phyloP scores from a whole-genome alignment of 2,888 invertebrate genomes.

The Blomia tropicalis region DNA sequence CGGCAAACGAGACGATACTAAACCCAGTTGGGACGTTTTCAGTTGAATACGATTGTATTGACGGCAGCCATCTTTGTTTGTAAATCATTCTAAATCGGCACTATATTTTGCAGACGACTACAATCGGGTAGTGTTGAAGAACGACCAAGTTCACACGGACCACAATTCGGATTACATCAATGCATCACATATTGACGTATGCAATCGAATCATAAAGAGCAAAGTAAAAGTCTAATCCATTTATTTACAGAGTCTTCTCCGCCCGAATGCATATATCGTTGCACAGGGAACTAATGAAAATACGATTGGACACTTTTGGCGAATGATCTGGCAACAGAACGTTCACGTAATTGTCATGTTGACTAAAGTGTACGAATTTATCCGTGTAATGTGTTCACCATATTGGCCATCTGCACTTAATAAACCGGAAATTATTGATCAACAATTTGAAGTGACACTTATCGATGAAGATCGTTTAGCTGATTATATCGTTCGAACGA shows the following conservation, averaged over 20 bases:
- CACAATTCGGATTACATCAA: conserved; percentile 65
- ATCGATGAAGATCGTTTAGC: conserved; percentile 76
- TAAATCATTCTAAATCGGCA: no score
- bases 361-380: conserved; percentile 96
- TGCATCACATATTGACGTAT: conserved; percentile 80
- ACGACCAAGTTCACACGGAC: conserved; percentile 34
- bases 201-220: no score
- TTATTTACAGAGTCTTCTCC: conserved; percentile 47
- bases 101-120: conserved; percentile 91
- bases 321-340: conserved; percentile 82
- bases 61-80: no score
- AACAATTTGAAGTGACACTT: conserved; percentile 74
- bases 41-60: no score
- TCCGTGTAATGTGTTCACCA: conserved; percentile 96
- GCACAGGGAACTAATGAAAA: conserved; percentile 76
- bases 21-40: no score
- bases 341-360: conserved; percentile 94
- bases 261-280: conserved; percentile 57
- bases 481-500: conserved; percentile 82
- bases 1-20: no score
- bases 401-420: conserved; percentile 89
- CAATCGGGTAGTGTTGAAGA: conserved; percentile 75
- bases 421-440: conserved; percentile 67
- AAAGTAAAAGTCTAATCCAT: conserved; percentile 6
- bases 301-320: conserved; percentile 87